These are phyloP conservation scores for Pimpla rufipes DNA, from an alignment of 2,888 invertebrate genomes.

Conservation along the genomic window DNA sequence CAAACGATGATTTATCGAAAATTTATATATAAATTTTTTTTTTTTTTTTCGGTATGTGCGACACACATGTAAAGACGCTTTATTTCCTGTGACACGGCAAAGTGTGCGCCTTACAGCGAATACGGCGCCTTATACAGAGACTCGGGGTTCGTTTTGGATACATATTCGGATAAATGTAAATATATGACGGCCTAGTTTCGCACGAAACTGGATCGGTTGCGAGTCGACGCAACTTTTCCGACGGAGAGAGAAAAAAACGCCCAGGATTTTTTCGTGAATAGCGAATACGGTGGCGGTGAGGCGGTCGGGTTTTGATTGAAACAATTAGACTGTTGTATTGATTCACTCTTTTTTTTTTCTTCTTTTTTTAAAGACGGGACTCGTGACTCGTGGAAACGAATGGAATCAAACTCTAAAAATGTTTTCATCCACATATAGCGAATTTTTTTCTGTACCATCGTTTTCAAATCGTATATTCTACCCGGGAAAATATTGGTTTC, in stretches of 20 bases:
- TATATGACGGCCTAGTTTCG: constrained; percentile 3
- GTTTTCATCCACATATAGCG: too few species aligned
- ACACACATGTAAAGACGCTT: constrained; percentile 21
- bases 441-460: too few species aligned
- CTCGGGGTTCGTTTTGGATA: neutral
- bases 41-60: neutral
- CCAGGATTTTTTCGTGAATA: too few species aligned
- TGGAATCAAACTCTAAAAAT: too few species aligned
- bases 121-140: neutral
- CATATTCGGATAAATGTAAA: neutral
- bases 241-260: neutral
- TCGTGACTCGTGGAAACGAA: too few species aligned
- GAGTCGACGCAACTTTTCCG: neutral
- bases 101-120: neutral
- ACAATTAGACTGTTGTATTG: too few species aligned
- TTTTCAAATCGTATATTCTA: too few species aligned
- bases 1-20: constrained; percentile 51
- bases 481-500: too few species aligned
- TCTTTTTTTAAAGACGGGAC: too few species aligned
- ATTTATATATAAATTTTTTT: neutral
- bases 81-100: neutral
- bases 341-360: too few species aligned
- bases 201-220: neutral
- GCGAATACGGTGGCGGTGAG: too few species aligned
- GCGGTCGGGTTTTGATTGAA: too few species aligned